A percentile compares a stretch with the other conserved stretches of the same genome.
Conservation (phyloP, 1,140 invertebrate genomes). For the Episyrphus balteatus region DNA sequence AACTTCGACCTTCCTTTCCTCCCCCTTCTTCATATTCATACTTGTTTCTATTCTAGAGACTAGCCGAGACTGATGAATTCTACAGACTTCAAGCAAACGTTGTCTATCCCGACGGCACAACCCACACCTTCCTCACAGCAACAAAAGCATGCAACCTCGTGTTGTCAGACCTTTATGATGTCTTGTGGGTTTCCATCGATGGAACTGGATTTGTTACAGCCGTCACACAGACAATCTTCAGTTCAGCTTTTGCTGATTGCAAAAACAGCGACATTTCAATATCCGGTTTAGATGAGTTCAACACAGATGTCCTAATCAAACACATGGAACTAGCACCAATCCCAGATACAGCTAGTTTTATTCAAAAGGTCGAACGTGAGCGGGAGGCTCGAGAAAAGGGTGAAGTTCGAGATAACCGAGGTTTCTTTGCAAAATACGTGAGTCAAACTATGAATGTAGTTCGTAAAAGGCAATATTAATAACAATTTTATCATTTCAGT, state of each 20-base stretch:
- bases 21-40: too few species aligned
- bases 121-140: constrained; percentile 60
- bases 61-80: constrained; percentile 57
- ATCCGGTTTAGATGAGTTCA: constrained; percentile 45
- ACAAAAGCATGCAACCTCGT: constrained; percentile 61
- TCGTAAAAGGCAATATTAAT: neutral
- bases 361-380: constrained; percentile 84
- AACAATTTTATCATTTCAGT: constrained; percentile 52
- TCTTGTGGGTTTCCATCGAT: constrained; percentile 59
- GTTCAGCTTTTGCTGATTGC: constrained; percentile 39
- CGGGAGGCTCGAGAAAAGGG: constrained; percentile 80
- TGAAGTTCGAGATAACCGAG: constrained; percentile 82
- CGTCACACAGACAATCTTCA: constrained; percentile 45
- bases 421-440: constrained; percentile 95
- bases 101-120: constrained; percentile 50
- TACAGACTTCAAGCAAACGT: constrained; percentile 64
- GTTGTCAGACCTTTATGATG: constrained; percentile 54
- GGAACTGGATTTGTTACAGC: constrained; percentile 57
- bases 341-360: constrained; percentile 86
- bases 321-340: constrained; percentile 61
- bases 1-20: too few species aligned
- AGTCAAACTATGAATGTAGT: constrained; percentile 37
- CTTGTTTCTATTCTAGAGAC: constrained; percentile 35
- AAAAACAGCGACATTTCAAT: constrained; percentile 31
- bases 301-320: constrained; percentile 59